Conservation (phyloP, 2,888 invertebrate genomes). For the Corythucha ciliata region DNA sequence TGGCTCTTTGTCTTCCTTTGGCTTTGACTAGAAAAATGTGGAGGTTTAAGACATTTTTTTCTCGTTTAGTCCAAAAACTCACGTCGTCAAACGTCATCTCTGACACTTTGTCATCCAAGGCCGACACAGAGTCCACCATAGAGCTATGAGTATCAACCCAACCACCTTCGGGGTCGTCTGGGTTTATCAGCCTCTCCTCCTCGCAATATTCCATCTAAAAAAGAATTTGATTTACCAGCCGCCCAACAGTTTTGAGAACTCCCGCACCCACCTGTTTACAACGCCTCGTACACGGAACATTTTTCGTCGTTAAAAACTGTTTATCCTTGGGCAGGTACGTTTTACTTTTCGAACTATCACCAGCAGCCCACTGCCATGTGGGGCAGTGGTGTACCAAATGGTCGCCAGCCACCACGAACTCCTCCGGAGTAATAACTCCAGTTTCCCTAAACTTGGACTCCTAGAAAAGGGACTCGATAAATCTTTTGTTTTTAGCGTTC, state of each 20-base stretch:
- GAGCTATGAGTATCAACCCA: constrained; percentile 97
- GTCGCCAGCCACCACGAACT: constrained; percentile 97
- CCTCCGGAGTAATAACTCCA: constrained; percentile 96
- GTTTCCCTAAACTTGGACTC: constrained; percentile 96
- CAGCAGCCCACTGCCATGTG: constrained; percentile 97
- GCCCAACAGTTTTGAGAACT: not conserved
- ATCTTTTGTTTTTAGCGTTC: not conserved
- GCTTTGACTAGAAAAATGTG: too few species aligned
- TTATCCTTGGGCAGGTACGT: constrained; percentile 88
- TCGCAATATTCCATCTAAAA: constrained; percentile 79
- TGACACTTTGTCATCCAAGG: constrained; percentile 62
- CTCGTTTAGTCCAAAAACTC: too few species aligned
- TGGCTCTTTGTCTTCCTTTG: too few species aligned
- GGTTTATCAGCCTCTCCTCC: constrained; percentile 84
- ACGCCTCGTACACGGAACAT: constrained; percentile 92
- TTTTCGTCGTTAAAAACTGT: constrained; percentile 92
- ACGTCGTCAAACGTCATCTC: constrained; percentile 87
- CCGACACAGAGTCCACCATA: constrained; percentile 51
- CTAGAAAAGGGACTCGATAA: constrained; percentile 44
- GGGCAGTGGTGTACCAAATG: constrained; percentile 98
- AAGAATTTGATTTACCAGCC: constrained; percentile 25
- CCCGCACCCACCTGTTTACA: constrained; percentile 63
- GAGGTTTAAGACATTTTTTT: too few species aligned
- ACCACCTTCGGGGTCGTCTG: constrained; percentile 76
- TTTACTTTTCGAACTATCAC: constrained; percentile 81